Base-by-base conservation (phyloP, 2,797 vertebrate genomes). In the Hephaestus fuliginosus region DNA sequence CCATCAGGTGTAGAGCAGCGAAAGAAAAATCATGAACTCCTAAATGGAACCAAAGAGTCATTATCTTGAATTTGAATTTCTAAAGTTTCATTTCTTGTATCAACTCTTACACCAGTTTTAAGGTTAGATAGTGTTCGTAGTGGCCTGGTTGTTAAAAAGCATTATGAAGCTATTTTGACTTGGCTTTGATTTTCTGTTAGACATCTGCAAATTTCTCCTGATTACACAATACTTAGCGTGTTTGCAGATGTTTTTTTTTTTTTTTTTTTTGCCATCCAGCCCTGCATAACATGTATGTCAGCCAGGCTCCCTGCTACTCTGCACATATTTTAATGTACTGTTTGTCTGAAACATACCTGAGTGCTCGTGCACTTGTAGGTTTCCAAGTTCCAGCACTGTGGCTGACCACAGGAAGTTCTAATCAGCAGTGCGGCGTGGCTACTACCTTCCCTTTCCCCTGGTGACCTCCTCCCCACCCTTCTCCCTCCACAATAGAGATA, bases 381-480 rank as follows among this genome's bases (percentile, higher is more conserved):
- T 83, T 82, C 75, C 66, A 61, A 74, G 74, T 76, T 63, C 81
- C 57, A 65, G 83, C 64, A 22, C 69, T 67, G 77, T 52, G 63
- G 58, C 81, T 81, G 88, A 91, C 89, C 91, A 87, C 92, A 93
- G 93, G 93, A 94, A 95, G 90, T 74, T 77, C 88, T 91, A 94
- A 94, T 95, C 94, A 93, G 90, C 79, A 71, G 85, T 60, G 53
- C 2, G 62, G 79, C 9, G 9, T 78, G 81, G 89, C 87, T 81
- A 82, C 86, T 90, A 90, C 85, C 90, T 91, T 93, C 90, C 91
- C 90, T 85, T 90, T 88, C 90, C 89, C 86, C 78, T 22, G 51
- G 44, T 88, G 89, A 88, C 90, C 91, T 85, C 80, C 88, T 82
- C 86, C 80, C 81, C 83, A 68, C 83, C 86, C 85, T 58, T 76